Percentiles rank a stretch among this genome's conserved stretches.
phyloP scores from a whole-genome alignment of 2,113 vertebrate genomes.

The Cyprinodon variegatus region DNA sequence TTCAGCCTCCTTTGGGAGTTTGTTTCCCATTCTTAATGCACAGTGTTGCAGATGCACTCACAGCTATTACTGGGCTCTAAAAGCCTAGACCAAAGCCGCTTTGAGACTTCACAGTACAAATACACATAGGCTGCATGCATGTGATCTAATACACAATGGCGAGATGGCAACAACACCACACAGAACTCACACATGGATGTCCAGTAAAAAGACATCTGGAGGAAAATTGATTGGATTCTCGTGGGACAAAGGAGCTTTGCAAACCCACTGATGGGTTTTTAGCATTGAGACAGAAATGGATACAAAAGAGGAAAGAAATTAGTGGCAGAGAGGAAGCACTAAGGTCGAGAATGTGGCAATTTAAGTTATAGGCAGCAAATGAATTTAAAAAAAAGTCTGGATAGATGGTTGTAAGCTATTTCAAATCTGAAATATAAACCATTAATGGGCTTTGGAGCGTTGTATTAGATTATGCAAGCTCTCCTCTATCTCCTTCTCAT shows the following conservation, averaged over 20 bases:
- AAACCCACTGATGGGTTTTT: slow-evolving; percentile 47
- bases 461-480: neutral
- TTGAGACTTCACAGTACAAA: slow-evolving; percentile 16
- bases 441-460: slow-evolving; percentile 12
- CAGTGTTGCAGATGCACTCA: slow-evolving; percentile 26
- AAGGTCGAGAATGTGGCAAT: slow-evolving; percentile 1
- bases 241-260: slow-evolving; percentile 40
- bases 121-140: neutral
- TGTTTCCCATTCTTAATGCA: slow-evolving; percentile 35
- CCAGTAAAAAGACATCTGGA: slow-evolving; percentile 19
- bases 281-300: slow-evolving; percentile 33
- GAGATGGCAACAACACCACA: slow-evolving; percentile 12
- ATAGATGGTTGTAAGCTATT: slow-evolving; percentile 21
- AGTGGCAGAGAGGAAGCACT: slow-evolving; percentile 8
- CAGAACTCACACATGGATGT: slow-evolving; percentile 20
- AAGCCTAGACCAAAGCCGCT: slow-evolving; percentile 22
- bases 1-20: slow-evolving; percentile 45
- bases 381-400: slow-evolving; percentile 7
- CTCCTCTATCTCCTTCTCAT: neutral
- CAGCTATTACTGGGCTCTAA: slow-evolving; percentile 35
- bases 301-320: slow-evolving; percentile 13
- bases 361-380: slow-evolving; percentile 28
- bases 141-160: slow-evolving; percentile 9
- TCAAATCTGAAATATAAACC: neutral
- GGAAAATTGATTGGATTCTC: slow-evolving; percentile 57